Base-by-base conservation (phyloP, 2,888 invertebrate species). In the Chrysopilus asiliformis region DNA sequence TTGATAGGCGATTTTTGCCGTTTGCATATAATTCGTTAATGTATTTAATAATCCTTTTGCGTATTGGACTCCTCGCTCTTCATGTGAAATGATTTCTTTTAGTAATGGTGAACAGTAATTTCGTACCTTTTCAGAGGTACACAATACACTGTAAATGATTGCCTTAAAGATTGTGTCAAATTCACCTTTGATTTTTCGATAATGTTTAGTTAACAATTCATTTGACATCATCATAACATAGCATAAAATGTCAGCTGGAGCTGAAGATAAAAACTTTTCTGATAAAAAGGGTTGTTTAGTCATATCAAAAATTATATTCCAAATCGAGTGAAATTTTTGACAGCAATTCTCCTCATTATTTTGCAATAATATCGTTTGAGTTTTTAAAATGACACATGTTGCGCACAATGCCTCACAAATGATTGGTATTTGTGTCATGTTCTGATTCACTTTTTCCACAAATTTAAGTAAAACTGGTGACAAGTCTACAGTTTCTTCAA, bases 281-380 rank as follows among this genome's bases (percentile, higher is more conserved):
- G 83, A 79, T 30, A 87, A 71, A 56, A 91, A 80, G 39, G 81
- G 66, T 53, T 82, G 82, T 51, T 81, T 83, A 38, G 83, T 79
- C 50, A 76, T 68, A 57, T 84, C 83, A 26, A 73, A 53, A n/a
- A 84, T 63, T 31, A 77, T 67, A 25, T 67, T 71, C 83, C 86
- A 85, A 47, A 81, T 64, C 27, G 65, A 66, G 27, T 59, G 55
- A 34, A 68, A 58, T 27, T 60, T 66, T 37, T 68, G 67, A 34
- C 68, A 64, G 17, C 39, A 39, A 5, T 26, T 5, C 5, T 48
- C 44, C 3, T 51, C 49, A 29, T 64, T 66, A n/a, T n/a, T n/a
- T 32, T 69, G 67, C 29, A 68, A 64, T n/a, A 32, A 20, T 7
- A 65, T 59, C 20, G 68, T 55, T 17, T 74, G 68, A 2, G 81